Base-by-base conservation (phyloP, 2,113 vertebrate genomes). In the Aptenodytes forsteri region DNA sequence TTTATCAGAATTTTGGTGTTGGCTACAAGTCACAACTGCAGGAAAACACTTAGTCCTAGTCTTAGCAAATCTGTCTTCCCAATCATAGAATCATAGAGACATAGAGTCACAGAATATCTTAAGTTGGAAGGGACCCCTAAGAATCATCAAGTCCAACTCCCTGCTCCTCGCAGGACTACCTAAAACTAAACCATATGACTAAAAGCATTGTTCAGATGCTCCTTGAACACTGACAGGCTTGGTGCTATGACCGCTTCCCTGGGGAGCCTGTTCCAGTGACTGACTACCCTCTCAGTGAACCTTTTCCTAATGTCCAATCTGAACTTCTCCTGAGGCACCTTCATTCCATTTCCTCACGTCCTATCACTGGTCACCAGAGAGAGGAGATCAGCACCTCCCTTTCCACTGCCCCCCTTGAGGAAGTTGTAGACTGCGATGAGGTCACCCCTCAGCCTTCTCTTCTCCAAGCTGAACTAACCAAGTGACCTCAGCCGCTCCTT, bases 401-500 rank as follows among this genome's bases (percentile, higher is more conserved):
- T 19, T 47, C 14, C 3, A 0, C 59, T 36, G 10, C 1, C 13
- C 0, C 1, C 10, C 5, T 17, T 29, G 11, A 44, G 5, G 26
- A 78, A 89, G 8, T 5, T 55, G 25, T 47, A 77, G 34, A 21
- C 12, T 32, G 4, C 4, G 1, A 9, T 56, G 18, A 78, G 9
- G 11, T 21, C 19, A 58, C 10, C 10, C 4, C 4, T 91, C 26
- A 23, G 13, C 4, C 9, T 42, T 62, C 54, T n/a, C 3, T 77
- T 55, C 56, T 65, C 23, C 59, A 73, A 58, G 44, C 18, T 59
- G 30, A 38, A 46, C 12, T 52, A 58, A 3, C 3, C 9, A 50
- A 65, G 13, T 56, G 32, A 79, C 18, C 7, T 49, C 18, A 65
- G 36, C 9, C 1, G 1, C 6, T 71, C 13, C 16, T 55, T 4